Evolutionary conservation across 2,113 vertebrate species (phyloP).

Genomic region (Daboia siamensis): DNA sequence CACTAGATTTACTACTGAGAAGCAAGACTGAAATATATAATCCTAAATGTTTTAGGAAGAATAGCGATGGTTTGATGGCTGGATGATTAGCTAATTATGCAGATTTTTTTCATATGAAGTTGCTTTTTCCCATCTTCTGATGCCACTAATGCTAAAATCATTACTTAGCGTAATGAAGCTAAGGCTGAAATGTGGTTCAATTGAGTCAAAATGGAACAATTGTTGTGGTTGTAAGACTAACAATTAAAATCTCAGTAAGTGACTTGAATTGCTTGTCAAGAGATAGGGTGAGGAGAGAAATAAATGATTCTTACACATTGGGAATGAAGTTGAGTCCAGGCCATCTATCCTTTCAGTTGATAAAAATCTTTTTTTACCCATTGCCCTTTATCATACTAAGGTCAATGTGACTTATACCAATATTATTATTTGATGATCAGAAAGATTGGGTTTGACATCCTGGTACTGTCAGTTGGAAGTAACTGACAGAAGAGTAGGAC

Average conservation of each 20-base stretch:
- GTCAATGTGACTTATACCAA: not conserved
- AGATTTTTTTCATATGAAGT: not conserved
- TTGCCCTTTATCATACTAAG: conserved; percentile 12
- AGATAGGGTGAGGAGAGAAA: not conserved
- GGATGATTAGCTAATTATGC: not conserved
- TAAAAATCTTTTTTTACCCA: conserved; percentile 21
- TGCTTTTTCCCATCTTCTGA: not conserved
- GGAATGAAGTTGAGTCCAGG: not conserved
- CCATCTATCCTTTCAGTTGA: conserved; percentile 2
- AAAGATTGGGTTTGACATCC: conserved; percentile 17
- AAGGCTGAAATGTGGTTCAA: conserved; percentile 5
- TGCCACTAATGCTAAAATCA: not conserved
- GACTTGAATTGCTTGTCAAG: conserved; percentile 11
- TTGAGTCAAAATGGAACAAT: conserved; percentile 24
- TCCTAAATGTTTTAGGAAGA: not conserved
- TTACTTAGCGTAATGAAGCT: not conserved
- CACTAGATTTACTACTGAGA: not conserved
- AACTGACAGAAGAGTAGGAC: conserved; percentile 1
- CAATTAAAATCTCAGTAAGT: not conserved
- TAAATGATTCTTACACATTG: conserved; percentile 4
- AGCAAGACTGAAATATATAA: not conserved
- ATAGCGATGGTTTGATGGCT: not conserved
- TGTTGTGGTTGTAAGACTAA: conserved; percentile 1
- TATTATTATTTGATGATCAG: not conserved
- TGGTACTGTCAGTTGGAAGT: conserved; percentile 29